Evolutionary conservation across 2,888 invertebrate species (phyloP).

Genomic region (Choreutis nemorana): DNA sequence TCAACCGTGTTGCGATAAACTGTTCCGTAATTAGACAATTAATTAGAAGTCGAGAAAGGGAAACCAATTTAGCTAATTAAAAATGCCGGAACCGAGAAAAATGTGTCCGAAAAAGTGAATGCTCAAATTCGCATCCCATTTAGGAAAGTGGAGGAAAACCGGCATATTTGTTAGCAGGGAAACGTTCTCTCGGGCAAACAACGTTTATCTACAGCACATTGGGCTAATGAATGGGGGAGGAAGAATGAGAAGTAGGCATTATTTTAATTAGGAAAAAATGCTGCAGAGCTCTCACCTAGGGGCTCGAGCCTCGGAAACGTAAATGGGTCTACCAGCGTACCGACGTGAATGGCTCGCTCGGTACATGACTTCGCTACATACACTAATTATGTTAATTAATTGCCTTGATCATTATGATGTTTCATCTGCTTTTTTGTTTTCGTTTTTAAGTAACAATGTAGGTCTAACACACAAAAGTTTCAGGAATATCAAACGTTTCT

Average conservation of each 20-base stretch:
- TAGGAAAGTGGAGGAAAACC: constrained; percentile 38
- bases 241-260: constrained; percentile 53
- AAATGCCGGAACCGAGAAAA: constrained; percentile 20
- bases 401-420: too few species aligned
- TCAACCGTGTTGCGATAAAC: too few species aligned
- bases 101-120: constrained; percentile 29
- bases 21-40: too few species aligned
- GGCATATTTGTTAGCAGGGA: constrained; percentile 44
- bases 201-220: constrained; percentile 60
- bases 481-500: constrained; percentile 17
- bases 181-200: constrained; percentile 44
- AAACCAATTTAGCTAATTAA: constrained; percentile 11
- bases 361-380: too few species aligned
- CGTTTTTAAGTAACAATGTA: too few species aligned
- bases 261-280: constrained; percentile 63
- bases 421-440: too few species aligned
- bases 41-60: constrained; percentile 5
- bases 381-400: too few species aligned
- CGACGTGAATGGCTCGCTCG: too few species aligned
- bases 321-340: too few species aligned
- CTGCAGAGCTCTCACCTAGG: constrained; percentile 29
- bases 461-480: too few species aligned
- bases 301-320: too few species aligned
- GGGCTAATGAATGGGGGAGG: constrained; percentile 55
- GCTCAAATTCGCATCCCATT: constrained; percentile 38